A percentile compares a stretch with the other conserved stretches of the same genome.
phyloP scores from a whole-genome alignment of 2,113 vertebrate species.

The Apeltes quadracus region DNA sequence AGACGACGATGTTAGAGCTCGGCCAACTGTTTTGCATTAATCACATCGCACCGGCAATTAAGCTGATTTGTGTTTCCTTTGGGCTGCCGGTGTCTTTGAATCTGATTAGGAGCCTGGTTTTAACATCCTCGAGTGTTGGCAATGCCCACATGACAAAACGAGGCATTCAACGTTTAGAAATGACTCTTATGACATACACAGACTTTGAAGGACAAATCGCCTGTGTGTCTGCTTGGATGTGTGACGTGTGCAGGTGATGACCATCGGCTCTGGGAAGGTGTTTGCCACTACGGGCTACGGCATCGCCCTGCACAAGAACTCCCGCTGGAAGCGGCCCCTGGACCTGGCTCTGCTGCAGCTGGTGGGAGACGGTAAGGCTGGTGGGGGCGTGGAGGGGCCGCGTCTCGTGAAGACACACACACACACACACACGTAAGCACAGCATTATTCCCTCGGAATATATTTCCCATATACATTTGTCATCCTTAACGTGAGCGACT shows the following conservation, averaged over 20 bases:
- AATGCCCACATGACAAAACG: neutral
- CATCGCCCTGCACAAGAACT: conserved; percentile 90
- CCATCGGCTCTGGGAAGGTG: conserved; percentile 91
- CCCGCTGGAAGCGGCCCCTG: conserved; percentile 89
- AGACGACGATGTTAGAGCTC: conserved; percentile 20
- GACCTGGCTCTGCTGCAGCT: conserved; percentile 91
- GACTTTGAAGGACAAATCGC: no score
- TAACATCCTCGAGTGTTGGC: no score
- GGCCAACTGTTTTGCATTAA: conserved; percentile 19
- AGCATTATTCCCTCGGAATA: neutral
- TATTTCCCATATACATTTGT: neutral
- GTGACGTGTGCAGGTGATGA: conserved; percentile 80
- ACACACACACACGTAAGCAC: neutral
- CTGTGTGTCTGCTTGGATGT: no score
- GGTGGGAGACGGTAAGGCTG: conserved; percentile 86
- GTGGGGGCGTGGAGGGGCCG: neutral
- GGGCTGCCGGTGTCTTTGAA: neutral
- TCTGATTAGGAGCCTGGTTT: neutral
- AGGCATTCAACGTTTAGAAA: no score
- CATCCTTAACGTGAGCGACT: no score
- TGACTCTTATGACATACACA: no score
- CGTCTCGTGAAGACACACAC: no score
- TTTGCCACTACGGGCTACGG: conserved; percentile 92
- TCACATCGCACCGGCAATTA: neutral
- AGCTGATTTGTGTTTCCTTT: neutral